A percentile compares a stretch with the other conserved stretches of the same genome.
These are phyloP conservation scores for Cataglyphis cursor DNA, from an alignment of 2,888 invertebrate genomes.

Conservation along the genomic window DNA sequence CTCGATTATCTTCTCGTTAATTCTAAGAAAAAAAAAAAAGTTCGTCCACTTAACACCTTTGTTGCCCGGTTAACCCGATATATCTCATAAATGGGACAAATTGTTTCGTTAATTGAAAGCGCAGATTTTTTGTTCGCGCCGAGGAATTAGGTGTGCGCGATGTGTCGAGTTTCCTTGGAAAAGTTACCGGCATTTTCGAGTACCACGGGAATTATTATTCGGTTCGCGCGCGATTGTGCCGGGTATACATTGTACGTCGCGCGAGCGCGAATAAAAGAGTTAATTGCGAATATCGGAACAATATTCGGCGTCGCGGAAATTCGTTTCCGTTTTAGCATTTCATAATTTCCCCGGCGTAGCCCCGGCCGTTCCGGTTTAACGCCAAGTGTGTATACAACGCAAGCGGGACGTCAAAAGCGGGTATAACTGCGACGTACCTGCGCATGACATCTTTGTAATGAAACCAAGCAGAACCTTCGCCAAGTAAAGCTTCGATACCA, in stretches of 20 bases:
- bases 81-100: constrained; percentile 40
- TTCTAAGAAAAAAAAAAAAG: constrained; percentile 48
- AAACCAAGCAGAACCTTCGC: constrained; percentile 61
- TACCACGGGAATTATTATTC: constrained; percentile 22
- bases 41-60: constrained; percentile 32
- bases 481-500: constrained; percentile 48
- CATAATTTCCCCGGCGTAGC: constrained; percentile 37
- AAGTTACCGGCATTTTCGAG: constrained; percentile 37
- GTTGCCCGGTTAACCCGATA: constrained; percentile 51
- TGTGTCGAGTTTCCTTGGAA: background rate
- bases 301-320: constrained; percentile 43
- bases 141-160: constrained; percentile 16
- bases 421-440: constrained; percentile 67
- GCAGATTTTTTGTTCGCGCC: background rate
- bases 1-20: constrained; percentile 59
- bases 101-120: constrained; percentile 53
- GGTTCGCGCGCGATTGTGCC: background rate
- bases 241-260: background rate
- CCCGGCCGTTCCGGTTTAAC: constrained; percentile 52
- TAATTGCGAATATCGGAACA: constrained; percentile 55
- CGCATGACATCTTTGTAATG: constrained; percentile 71
- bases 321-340: constrained; percentile 55
- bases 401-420: constrained; percentile 68
- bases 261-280: constrained; percentile 41
- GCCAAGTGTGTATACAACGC: constrained; percentile 54